Base-by-base conservation (phyloP, 2,888 invertebrate genomes). In the Ormyrus nitidulus region DNA sequence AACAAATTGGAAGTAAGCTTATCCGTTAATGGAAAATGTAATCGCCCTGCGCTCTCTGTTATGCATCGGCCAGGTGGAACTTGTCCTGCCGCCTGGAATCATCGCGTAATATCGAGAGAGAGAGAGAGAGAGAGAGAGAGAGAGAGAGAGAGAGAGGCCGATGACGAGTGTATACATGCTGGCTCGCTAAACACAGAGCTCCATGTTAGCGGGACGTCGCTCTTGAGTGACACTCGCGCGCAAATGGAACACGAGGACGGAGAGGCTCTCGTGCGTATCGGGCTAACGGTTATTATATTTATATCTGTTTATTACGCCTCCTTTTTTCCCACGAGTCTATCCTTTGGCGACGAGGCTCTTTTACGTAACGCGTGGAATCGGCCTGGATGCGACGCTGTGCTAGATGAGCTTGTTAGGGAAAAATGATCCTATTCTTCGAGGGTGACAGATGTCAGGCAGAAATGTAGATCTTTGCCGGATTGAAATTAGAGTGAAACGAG, bases 1-100 rank as follows among this genome's bases (percentile, higher is more conserved):
- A 68, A 71, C 62, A 73, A 76, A 71, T 70, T 70, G 70, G 58
- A 69, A 69, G 74, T 51, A 59, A 73, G 77, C 77, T 80, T 77
- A 81, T 78, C 77, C 78, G 78, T 81, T 81, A 81, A 81, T 81
- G 81, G 79, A 79, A 81, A 81, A 78, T 54, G 81, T 69, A 78
- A 81, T 81, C 75, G 77, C 34, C 46, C 6, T 34, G 51, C 49
- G 46, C 48, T 34, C 19, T 34, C 48, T 68, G 44, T 4, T 44
- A 56, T 56, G 53, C 19, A 11, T 48, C 34, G 34, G 46, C 34
- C 53, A 62, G 70, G 62, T 62, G 71, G 68, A 78, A 58, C 51
- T 64, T 73, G 53, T 64, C 72, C 13, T 7, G 13, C 10, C 13
- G 44, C 11, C 49, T 65, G 73, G 73, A 61, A 73, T 64, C 62